A percentile compares a stretch with the other conserved stretches of the same genome.
These are phyloP conservation scores for Staurois parvus DNA, from an alignment of 2,797 vertebrate genomes.

Conservation along the genomic window DNA sequence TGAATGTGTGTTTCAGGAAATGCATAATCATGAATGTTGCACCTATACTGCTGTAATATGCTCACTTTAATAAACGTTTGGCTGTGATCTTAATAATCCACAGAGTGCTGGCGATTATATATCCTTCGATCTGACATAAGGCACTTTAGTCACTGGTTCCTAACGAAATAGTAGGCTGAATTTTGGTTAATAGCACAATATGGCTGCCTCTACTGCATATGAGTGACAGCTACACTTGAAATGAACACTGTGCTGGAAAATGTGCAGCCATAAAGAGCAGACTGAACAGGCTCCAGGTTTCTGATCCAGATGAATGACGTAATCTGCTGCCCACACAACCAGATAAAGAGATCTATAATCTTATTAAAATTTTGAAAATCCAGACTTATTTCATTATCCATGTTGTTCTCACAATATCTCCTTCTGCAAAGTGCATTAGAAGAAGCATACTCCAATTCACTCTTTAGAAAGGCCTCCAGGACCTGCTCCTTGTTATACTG, in stretches of 20 bases:
- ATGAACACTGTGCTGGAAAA: not conserved
- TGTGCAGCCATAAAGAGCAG: not conserved
- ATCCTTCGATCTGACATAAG: too few species aligned
- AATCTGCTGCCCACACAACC: not conserved
- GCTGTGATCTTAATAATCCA: too few species aligned
- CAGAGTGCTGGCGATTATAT: too few species aligned
- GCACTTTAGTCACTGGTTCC: not conserved
- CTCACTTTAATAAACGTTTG: too few species aligned
- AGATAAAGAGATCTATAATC: not conserved
- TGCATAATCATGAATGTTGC: too few species aligned
- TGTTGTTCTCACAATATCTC: not conserved
- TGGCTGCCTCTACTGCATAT: not conserved
- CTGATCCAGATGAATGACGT: not conserved
- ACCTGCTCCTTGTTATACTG: not conserved
- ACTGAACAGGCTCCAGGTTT: not conserved
- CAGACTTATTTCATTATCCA: not conserved
- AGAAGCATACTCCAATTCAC: not conserved
- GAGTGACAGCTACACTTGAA: not conserved
- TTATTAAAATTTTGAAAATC: not conserved
- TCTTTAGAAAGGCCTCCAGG: not conserved
- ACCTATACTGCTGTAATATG: too few species aligned
- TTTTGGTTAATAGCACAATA: not conserved
- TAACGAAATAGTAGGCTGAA: not conserved
- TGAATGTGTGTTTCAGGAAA: too few species aligned
- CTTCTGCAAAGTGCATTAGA: not conserved